Base-by-base conservation (phyloP, 2,113 vertebrate genomes). In the Oreocharis arfaki region DNA sequence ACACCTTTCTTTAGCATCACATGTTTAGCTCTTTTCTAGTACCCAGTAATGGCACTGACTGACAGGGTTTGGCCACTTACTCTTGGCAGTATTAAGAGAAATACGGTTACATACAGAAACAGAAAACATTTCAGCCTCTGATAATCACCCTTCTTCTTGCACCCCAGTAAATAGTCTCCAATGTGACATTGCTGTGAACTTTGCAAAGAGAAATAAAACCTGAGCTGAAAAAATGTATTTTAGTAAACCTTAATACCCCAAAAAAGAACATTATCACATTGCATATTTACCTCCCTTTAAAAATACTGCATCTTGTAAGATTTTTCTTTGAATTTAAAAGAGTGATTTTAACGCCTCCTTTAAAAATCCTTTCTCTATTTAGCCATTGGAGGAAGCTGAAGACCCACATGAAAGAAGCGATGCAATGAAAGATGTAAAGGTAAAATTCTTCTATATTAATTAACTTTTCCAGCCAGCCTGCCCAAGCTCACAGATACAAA, bases 361-460 rank as follows among this genome's bases (percentile, higher is more conserved):
- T 61, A 69, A 90, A 89, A 56, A 24, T 82, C 63, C 26, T 81
- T 87, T 95, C 59, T 74, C 61, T 84, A 0, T 95, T 50, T 11
- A 98, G 98, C 93, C 97, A 16, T 39, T 85, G 39, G 96, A 98
- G 39, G 98, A 98, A 82, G 84, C 90, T 32, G 98, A 98, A 90
- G 50, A 61, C 65, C 78, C 83, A 23, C 84, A 84, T 7, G 92
- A 96, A 78, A 96, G 86, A 67, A 56, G 76, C 3, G 97, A 97
- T 53, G 24, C 91, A 63, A 27, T 82, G 16, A 98, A 97, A 91
- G 98, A 98, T 39, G 13, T 90, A 37, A 98, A 98, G 98, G 98
- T 98, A 76, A 93, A 39, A 4, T 41, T 47, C 90, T 91, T 93
- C 21, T n/a, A 0, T 91, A 18, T 30, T 11, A 12, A 5, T 35